Evolutionary conservation across 2,888 invertebrate genomes (phyloP).

Genomic region (Tubulanus polymorphus): DNA sequence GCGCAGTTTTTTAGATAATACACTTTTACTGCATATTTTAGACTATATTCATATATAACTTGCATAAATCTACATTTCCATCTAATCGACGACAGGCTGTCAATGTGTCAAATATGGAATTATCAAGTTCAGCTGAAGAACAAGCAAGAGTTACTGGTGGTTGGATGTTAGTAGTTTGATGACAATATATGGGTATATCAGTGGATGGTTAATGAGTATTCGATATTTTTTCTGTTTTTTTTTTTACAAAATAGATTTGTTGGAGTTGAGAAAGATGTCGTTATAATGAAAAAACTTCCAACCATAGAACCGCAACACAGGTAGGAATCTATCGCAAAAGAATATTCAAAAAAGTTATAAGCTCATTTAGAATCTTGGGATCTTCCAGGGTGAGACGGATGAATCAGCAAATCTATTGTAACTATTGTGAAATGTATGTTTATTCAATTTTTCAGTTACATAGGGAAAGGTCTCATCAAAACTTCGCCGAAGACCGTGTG

Average conservation of each 20-base stretch:
- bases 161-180: conserved; percentile 18
- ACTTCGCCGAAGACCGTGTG: conserved; percentile 40
- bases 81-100: too few relatives aligned
- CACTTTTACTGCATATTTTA: neutral
- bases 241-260: conserved; percentile 40
- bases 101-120: conserved; percentile 28
- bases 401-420: neutral
- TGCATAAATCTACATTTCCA: neutral
- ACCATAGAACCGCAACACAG: too few relatives aligned
- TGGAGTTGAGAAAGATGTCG: conserved; percentile 44
- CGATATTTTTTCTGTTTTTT: neutral
- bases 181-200: neutral
- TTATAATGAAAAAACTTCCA: conserved; percentile 40
- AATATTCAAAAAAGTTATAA: conserved; percentile 29
- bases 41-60: neutral
- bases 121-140: conserved; percentile 29
- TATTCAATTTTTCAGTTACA: conserved; percentile 36
- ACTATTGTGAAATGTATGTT: too few relatives aligned
- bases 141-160: conserved; percentile 28
- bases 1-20: neutral
- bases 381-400: neutral
- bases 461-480: conserved; percentile 46
- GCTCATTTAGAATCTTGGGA: neutral
- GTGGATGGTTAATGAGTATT: neutral
- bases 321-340: too few relatives aligned